Base-by-base conservation (phyloP, 2,888 invertebrate genomes). In the Synanthedon andrenaeformis region DNA sequence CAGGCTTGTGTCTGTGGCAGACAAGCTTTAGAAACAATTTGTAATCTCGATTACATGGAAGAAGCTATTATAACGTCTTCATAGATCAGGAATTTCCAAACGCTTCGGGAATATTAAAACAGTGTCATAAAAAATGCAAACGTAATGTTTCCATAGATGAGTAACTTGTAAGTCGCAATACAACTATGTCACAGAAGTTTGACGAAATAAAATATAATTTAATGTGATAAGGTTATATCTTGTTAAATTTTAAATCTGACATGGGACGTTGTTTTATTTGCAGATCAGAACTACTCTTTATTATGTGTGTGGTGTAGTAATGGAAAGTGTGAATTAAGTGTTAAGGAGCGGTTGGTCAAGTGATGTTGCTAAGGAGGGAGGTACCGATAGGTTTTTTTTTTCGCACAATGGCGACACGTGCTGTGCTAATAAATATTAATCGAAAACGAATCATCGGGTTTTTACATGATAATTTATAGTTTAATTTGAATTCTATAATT, bases 41-140 rank as follows among this genome's bases (percentile, higher is more conserved):
- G 35, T 35, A 35, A 65, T 64, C 58, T 59, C 62, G 53, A 58
- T 63, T 59, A 61, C 66, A 75, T 74, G 72, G 69, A 62, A 64
- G 63, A 65, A 66, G 67, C 60, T 63, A 67, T 67, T 66, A 66
- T 65, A 66, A 62, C 58, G 57, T 62, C 65, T 64, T 64, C 64
- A 67, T 35, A 35, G 10, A 35, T 71, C 67, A 72, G 72, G 68
- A 71, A 72, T 71, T 72, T 67, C 69, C 66, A 62, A 52, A 48
- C 71, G 67, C 67, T 79, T 64, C 65, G 56, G 57, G 75, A 75
- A 78, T 80, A 64, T 56, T 55, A 59, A 65, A 64, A 57, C 42
- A 54, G 52, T 52, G 55, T 58, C 19, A 50, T 10, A 35, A 35
- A 35, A 35, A 35, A 35, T 10, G 8, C 8, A 35, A 35, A 35